phyloP scores from a whole-genome alignment of 2,888 invertebrate genomes.

The Sinelater perroti region DNA sequence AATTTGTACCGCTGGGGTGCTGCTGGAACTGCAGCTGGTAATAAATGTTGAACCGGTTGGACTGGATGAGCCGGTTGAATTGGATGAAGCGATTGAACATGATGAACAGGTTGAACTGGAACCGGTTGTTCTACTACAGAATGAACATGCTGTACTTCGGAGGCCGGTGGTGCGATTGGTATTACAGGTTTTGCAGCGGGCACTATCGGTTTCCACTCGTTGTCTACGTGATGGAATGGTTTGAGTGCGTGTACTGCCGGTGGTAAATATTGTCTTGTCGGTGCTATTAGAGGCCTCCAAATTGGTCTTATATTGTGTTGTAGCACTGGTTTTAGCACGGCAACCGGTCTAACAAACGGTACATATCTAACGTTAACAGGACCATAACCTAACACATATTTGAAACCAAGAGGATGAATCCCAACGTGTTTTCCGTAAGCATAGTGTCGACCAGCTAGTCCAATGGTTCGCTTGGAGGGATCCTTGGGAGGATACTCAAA shows the following conservation, averaged over 20 bases:
- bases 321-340: slow-evolving; percentile 38
- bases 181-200: background rate
- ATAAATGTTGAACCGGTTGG: too few species aligned
- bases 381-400: slow-evolving; percentile 51
- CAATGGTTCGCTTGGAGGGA: slow-evolving; percentile 55
- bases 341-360: slow-evolving; percentile 50
- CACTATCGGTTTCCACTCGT: slow-evolving; percentile 32
- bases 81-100: slow-evolving; percentile 8
- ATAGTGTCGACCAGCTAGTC: slow-evolving; percentile 45
- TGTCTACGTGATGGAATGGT: slow-evolving; percentile 16
- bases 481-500: slow-evolving; percentile 43
- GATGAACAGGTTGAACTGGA: slow-evolving; percentile 2
- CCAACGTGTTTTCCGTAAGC: slow-evolving; percentile 54
- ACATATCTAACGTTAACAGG: slow-evolving; percentile 50
- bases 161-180: background rate
- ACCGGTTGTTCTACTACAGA: slow-evolving; percentile 7
- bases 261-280: slow-evolving; percentile 26
- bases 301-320: slow-evolving; percentile 6
- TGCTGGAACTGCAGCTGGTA: slow-evolving; percentile 22
- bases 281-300: slow-evolving; percentile 20
- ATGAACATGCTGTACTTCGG: slow-evolving; percentile 3
- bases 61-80: too few species aligned
- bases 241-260: slow-evolving; percentile 2
- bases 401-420: slow-evolving; percentile 49
- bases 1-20: slow-evolving; percentile 16